Conservation (phyloP, 2,888 invertebrate genomes). For the Papilio elwesi region DNA sequence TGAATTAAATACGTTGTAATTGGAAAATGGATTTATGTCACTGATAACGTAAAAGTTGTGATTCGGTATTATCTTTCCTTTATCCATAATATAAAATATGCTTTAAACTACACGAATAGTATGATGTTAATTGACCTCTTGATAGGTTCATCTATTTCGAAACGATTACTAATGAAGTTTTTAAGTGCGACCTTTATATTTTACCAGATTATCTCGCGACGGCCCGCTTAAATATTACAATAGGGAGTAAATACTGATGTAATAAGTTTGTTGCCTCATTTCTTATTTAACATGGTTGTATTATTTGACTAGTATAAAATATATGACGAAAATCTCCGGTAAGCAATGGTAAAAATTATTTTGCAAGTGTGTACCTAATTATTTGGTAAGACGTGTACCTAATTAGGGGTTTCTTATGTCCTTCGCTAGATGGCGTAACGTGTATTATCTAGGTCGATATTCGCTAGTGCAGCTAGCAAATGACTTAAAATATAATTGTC, state of each 20-base stretch:
- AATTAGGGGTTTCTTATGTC: slow-evolving; percentile 1
- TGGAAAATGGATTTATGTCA: too few species aligned
- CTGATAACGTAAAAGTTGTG: too few species aligned
- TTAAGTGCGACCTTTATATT: slow-evolving; percentile 16
- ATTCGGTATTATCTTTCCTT: too few species aligned
- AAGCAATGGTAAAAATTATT: slow-evolving; percentile 21
- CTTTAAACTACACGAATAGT: background rate
- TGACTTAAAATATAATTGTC: too few species aligned
- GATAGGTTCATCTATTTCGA: slow-evolving; percentile 12
- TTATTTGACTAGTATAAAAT: slow-evolving; percentile 20
- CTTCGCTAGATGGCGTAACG: slow-evolving; percentile 11
- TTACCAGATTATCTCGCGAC: slow-evolving; percentile 17
- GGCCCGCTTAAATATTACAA: slow-evolving; percentile 28
- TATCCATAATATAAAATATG: too few species aligned
- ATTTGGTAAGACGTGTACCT: background rate
- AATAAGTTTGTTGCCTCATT: slow-evolving; percentile 26
- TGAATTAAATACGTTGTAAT: too few species aligned
- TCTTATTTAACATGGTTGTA: slow-evolving; percentile 19
- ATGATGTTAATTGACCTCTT: slow-evolving; percentile 6
- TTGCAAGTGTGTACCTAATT: slow-evolving; percentile 18
- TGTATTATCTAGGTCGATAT: background rate
- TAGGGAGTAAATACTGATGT: slow-evolving; percentile 27
- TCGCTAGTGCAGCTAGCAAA: background rate
- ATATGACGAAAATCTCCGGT: slow-evolving; percentile 8
- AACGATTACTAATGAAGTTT: slow-evolving; percentile 19